phyloP scores from a whole-genome alignment of 2,113 vertebrate species.

The Cinclus mexicanus region DNA sequence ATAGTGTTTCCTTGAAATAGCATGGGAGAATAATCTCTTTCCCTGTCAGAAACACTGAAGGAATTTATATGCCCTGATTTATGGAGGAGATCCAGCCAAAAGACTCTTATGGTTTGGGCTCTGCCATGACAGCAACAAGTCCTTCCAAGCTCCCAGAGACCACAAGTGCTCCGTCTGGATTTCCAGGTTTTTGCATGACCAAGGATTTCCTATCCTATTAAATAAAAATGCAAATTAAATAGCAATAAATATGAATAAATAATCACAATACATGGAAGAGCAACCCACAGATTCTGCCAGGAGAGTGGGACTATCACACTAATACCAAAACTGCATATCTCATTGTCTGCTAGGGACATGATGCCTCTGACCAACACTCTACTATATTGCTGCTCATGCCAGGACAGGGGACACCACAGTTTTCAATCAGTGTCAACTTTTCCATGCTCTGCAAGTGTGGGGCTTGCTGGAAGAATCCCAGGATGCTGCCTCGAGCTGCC shows the following conservation, averaged over 20 bases:
- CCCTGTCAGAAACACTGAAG: background rate
- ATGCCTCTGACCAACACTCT: slow-evolving; percentile 75
- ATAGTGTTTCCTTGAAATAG: background rate
- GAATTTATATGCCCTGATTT: background rate
- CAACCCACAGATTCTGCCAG: background rate
- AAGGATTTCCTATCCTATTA: background rate
- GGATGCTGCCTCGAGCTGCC: slow-evolving; percentile 61
- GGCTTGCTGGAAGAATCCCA: slow-evolving; percentile 71
- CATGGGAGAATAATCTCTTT: background rate
- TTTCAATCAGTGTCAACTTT: slow-evolving; percentile 76
- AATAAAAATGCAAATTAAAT: slow-evolving; percentile 19
- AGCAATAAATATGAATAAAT: slow-evolving; percentile 48
- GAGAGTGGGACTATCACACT: background rate
- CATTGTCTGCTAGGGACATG: slow-evolving; percentile 11
- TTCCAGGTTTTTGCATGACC: background rate
- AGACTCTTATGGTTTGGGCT: background rate
- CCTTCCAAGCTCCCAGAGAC: background rate
- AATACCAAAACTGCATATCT: background rate
- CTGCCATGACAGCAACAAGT: background rate
- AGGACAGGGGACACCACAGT: slow-evolving; percentile 79
- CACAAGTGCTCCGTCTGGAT: background rate
- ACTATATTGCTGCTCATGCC: slow-evolving; percentile 77
- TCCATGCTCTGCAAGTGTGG: slow-evolving; percentile 67
- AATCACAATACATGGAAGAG: background rate
- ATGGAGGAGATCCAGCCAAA: background rate